Evolutionary conservation across 2,888 invertebrate genomes (phyloP), one percentile per base, ranked within the genome.

Genomic region (Siphlonurus alternatus): DNA sequence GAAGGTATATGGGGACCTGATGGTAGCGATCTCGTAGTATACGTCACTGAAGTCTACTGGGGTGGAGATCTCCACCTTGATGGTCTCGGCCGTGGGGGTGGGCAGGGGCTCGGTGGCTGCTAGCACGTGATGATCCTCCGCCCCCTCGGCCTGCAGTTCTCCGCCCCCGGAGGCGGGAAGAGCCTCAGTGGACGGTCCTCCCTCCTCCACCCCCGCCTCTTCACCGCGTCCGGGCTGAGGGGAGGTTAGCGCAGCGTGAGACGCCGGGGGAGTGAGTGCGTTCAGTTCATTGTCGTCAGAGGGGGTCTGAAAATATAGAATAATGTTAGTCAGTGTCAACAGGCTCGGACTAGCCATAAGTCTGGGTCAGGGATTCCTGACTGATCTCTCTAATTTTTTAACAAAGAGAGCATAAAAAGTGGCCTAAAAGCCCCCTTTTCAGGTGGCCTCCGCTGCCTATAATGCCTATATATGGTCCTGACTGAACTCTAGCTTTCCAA

Each of bases 1-100:
- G 77, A 92, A 93, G 65, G 89, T 86, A 72, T 91, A 93, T 2
- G 93, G 92, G 66, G 91, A 90, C 75, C 89, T 90, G 69, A 93
- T 88, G 1, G 93, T 93, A 53, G 91, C 92, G 70, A 93, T 89
- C 80, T 93, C 89, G 72, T 89, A 92, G 73, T 93, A 92, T 68
- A 88, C 82, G 74, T 92, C 89, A 73, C 83, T 84, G 71, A 91
- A 89, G 74, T 91, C 89, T 25, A 88, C 86, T 1, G 91, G 89
- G 1, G 92, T 92, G 1, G 92, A 91, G 70, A 92, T 92, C 76
- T 91, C 89, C 7, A 93, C 88, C 75, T 89, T 90, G 63, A 93
- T 77, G 1, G 92, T 93, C 77, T 92, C 90, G 1, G 89, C 80
- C 23, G 84, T 83, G 7, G 81, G 75, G 65, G 78, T 76, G 25